Percentiles rank a stretch among this genome's conserved stretches.
phyloP scores from a whole-genome alignment of 2,113 vertebrate species.

The Caretta caretta region DNA sequence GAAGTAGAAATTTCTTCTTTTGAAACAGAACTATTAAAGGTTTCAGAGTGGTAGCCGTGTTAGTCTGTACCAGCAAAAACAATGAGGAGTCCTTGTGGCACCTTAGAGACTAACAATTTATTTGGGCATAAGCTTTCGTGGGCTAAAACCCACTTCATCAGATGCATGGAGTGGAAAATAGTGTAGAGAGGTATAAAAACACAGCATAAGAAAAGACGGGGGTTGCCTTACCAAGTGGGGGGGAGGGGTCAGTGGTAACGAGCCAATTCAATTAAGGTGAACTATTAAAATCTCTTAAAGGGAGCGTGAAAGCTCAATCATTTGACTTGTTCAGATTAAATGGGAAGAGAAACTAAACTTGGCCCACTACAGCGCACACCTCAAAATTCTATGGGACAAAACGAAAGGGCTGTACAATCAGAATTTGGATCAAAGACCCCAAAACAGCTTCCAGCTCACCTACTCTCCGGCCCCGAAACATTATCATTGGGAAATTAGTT shows the following conservation, averaged over 20 bases:
- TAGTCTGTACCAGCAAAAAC: no score
- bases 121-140: no score
- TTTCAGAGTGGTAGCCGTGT: no score
- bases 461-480: background rate
- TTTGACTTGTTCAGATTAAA: background rate
- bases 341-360: background rate
- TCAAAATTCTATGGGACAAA: fast-evolving
- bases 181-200: no score
- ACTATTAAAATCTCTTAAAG: background rate
- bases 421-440: background rate
- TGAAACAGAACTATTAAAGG: background rate
- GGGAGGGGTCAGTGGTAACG: no score
- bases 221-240: no score
- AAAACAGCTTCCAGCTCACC: background rate
- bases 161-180: no score
- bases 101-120: no score
- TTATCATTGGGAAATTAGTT: background rate
- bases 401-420: background rate
- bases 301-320: background rate
- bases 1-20: background rate
- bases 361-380: background rate
- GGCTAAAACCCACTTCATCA: no score
- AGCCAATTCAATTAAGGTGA: background rate
- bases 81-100: no score
- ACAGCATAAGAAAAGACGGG: no score